These are phyloP conservation scores for Mechanitis mazaeus DNA, from an alignment of 2,888 invertebrate genomes.

Conservation along the genomic window DNA sequence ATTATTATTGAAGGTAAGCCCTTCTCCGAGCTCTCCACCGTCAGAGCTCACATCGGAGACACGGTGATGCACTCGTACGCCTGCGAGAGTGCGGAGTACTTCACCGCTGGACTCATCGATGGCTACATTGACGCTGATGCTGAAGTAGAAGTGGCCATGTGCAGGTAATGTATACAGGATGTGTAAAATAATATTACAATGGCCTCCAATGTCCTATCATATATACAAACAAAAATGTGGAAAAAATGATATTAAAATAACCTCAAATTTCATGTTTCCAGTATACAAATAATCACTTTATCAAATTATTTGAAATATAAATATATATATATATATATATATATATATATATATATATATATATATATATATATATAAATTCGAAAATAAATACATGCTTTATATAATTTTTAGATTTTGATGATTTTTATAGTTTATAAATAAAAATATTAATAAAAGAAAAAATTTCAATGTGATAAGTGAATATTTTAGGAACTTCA, in stretches of 20 bases:
- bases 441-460: not conserved
- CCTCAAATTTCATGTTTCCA: no score
- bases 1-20: constrained; percentile 48
- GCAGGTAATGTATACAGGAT: constrained; percentile 74
- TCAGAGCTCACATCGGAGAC: constrained; percentile 70
- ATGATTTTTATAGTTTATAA: no score
- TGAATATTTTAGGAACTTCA: constrained; percentile 49
- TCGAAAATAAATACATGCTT: no score
- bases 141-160: constrained; percentile 86
- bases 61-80: constrained; percentile 84
- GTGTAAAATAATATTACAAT: not conserved
- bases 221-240: not conserved
- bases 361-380: no score
- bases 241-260: no score
- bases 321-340: no score
- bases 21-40: constrained; percentile 46
- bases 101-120: constrained; percentile 88
- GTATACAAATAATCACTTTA: no score
- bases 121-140: constrained; percentile 86
- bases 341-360: no score
- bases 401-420: no score
- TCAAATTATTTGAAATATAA: no score
- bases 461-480: not conserved
- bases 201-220: not conserved
- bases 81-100: constrained; percentile 90